These are phyloP conservation scores for Oriolus oriolus DNA, from an alignment of 2,113 vertebrate species.

Conservation along the genomic window DNA sequence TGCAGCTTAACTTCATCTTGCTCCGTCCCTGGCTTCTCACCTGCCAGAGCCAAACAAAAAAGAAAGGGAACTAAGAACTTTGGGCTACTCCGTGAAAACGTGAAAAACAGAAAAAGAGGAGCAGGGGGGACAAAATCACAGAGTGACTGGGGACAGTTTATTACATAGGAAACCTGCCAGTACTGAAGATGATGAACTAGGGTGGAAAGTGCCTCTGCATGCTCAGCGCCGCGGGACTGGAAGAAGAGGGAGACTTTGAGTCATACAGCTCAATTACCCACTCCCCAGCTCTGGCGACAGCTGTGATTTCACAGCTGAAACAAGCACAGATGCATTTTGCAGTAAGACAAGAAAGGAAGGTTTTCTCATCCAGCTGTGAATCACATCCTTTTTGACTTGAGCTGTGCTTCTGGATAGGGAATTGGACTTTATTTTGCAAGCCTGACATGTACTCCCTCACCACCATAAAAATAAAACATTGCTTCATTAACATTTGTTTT, in stretches of 20 bases:
- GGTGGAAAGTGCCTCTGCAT: background rate
- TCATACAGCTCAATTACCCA: background rate
- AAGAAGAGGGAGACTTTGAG: background rate
- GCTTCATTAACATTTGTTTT: background rate
- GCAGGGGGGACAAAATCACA: background rate
- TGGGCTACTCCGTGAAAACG: background rate
- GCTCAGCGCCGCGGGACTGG: background rate
- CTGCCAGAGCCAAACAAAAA: slow-evolving; percentile 23
- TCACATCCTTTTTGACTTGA: background rate
- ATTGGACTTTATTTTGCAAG: background rate
- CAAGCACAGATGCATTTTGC: background rate
- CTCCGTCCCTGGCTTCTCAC: slow-evolving; percentile 68
- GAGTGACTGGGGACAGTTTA: background rate
- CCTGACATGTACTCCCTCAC: background rate
- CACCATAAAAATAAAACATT: background rate
- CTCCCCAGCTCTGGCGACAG: background rate
- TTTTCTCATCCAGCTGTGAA: background rate
- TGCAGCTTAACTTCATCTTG: slow-evolving; percentile 74
- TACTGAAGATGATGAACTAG: background rate
- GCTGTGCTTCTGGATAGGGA: background rate
- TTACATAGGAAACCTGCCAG: background rate
- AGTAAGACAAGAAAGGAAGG: background rate
- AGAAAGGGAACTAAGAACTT: background rate
- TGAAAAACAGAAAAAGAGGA: background rate
- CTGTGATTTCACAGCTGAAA: background rate